Conservation (phyloP, 2,888 invertebrate species). For the Minunthozetes semirufus region DNA sequence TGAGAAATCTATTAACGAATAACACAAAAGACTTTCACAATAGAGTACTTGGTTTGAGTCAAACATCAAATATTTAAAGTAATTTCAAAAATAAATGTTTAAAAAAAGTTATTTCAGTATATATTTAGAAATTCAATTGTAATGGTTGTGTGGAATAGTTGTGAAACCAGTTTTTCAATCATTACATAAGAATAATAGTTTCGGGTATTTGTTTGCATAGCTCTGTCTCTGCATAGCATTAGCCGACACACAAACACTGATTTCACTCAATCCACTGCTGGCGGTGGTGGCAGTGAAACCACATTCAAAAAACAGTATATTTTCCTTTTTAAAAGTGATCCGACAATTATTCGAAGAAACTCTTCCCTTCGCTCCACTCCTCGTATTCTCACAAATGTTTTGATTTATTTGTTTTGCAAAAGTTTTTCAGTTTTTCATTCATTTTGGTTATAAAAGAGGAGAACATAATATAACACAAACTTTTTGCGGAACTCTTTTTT, state of each 20-base stretch:
- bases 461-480: no score
- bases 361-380: no score
- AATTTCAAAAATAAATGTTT: neutral
- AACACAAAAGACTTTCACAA: constrained; percentile 12
- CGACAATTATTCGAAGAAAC: no score
- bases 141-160: constrained; percentile 13
- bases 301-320: neutral
- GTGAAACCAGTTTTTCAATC: constrained; percentile 11
- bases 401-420: no score
- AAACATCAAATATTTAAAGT: constrained; percentile 8
- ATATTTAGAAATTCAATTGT: neutral
- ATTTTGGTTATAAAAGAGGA: neutral
- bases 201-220: constrained; percentile 7
- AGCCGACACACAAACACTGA: constrained; percentile 27
- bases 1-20: neutral
- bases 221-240: constrained; percentile 20
- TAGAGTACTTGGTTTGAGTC: neutral
- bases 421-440: neutral
- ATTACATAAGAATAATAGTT: constrained; percentile 11
- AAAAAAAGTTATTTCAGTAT: neutral
- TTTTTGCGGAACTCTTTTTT: neutral
- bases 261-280: constrained; percentile 17
- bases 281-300: constrained; percentile 13
- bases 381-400: no score
- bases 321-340: no score